Evolutionary conservation across 2,888 invertebrate species (phyloP), one percentile per base, ranked within the genome.

Genomic region (Eupithecia abbreviata): DNA sequence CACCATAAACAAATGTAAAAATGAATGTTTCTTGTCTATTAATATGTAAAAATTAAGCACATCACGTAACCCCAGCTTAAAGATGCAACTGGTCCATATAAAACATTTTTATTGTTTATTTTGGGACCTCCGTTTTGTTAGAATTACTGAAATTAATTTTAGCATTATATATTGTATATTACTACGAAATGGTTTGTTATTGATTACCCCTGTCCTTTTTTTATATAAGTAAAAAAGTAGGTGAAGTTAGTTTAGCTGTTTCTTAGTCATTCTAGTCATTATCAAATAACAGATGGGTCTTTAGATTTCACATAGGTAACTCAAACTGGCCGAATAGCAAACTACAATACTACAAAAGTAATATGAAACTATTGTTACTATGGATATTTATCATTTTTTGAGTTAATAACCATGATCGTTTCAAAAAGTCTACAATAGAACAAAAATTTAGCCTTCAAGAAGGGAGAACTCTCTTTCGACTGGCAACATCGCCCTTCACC

Each of bases 71-170:
- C 18, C 41, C 45, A 45, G n/a, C 41, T 45, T 67, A 42, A 77
- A 74, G 74, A 77, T 74, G 65, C 65, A 65, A 74, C 58, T 65
- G 72, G 15, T 43, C 30, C 51, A 65, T 41, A 4, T n/a, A 62
- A 47, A 67, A 47, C 30, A 66, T 74, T 67, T 71, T 66, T 72
- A 72, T 79, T 79, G 80, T 82, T 83, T 82, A 78, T 84, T 87
- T 86, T 88, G 83, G 85, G 87, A 86, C 81, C 81, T 83, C 82
- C 78, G 81, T 87, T 88, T 87, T 87, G 89, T 86, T 76, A 62
- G 58, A 62, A 18, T 91, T 91, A 89, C 86, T 89, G 90, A 88
- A 88, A 86, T 87, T 86, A 75, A 85, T 90, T 87, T 89, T 87
- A 90, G 87, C 87, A 87, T 86, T 90, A 87, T 86, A 89, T 75